Percentiles rank a stretch among this genome's conserved stretches.
phyloP scores from a whole-genome alignment of 1,140 invertebrate genomes.

The Stratiolaelaps scimitus region DNA sequence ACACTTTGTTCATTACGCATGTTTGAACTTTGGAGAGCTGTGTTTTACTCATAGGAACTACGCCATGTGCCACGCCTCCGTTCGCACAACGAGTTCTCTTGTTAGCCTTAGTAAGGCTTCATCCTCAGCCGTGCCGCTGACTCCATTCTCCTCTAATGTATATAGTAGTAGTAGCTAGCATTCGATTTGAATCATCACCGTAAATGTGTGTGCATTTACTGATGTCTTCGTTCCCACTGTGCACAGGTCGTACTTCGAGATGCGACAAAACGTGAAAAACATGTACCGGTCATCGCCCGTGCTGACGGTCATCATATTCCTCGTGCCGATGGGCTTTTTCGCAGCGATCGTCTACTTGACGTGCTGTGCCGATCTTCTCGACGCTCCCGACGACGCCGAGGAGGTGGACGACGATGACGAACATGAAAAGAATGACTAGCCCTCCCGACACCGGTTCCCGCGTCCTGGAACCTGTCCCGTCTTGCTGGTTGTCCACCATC shows the following conservation, averaged over 20 bases:
- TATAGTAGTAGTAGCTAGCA: no score
- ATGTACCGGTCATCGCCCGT: slow-evolving; percentile 56
- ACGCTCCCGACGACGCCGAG: slow-evolving; percentile 71
- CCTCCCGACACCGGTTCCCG: not conserved
- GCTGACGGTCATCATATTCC: slow-evolving; percentile 65
- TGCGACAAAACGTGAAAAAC: slow-evolving; percentile 53
- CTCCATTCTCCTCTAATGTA: no score
- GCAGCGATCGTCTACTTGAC: slow-evolving; percentile 85
- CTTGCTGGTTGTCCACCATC: no score
- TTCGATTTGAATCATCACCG: no score
- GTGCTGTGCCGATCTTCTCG: slow-evolving; percentile 81
- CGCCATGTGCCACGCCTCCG: no score
- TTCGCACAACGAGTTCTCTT: no score
- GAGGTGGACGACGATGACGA: slow-evolving; percentile 36
- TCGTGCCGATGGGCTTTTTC: slow-evolving; percentile 74
- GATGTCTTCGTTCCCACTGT: slow-evolving; percentile 39
- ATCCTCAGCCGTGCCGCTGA: no score
- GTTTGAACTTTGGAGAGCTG: no score
- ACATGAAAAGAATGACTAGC: slow-evolving; percentile 22
- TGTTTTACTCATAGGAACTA: no score
- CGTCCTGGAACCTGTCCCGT: no score
- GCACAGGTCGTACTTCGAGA: slow-evolving; percentile 49
- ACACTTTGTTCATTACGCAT: no score
- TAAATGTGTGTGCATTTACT: slow-evolving; percentile 61
- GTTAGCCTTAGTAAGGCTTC: no score